Conservation (phyloP, 2,888 invertebrate species). For the Drosophila niveifrons region DNA sequence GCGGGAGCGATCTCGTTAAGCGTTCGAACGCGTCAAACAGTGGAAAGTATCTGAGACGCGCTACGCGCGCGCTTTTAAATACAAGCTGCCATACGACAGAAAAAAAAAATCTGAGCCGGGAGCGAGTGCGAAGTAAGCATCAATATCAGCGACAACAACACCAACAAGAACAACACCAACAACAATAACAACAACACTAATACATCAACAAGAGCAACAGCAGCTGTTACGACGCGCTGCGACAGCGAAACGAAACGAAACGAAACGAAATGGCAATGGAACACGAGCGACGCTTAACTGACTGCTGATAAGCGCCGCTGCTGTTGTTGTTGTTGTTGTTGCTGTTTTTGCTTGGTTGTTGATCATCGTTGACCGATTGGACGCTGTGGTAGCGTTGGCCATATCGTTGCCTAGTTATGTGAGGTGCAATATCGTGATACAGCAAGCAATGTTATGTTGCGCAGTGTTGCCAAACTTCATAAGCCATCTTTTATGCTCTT, state of each 20-base stretch:
- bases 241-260: slow-evolving; percentile 37
- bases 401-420: slow-evolving; percentile 32
- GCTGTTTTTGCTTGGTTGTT: neutral
- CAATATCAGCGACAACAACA: slow-evolving; percentile 36
- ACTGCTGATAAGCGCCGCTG: slow-evolving; percentile 37
- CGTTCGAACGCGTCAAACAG: slow-evolving; percentile 77
- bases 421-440: slow-evolving; percentile 6
- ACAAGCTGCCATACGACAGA: slow-evolving; percentile 35
- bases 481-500: no score
- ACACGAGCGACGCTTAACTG: slow-evolving; percentile 24
- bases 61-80: slow-evolving; percentile 75
- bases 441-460: neutral
- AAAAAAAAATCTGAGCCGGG: slow-evolving; percentile 42
- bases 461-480: slow-evolving; percentile 9
- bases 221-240: neutral
- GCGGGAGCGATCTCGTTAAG: slow-evolving; percentile 52
- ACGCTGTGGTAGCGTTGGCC: neutral
- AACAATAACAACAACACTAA: slow-evolving; percentile 7
- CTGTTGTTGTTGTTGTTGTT: no score
- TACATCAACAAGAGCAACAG: slow-evolving; percentile 4
- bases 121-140: slow-evolving; percentile 36
- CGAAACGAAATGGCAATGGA: slow-evolving; percentile 48
- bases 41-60: slow-evolving; percentile 78
- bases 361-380: slow-evolving; percentile 34
- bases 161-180: slow-evolving; percentile 9